Percentiles rank a stretch among this genome's conserved stretches.
phyloP scores from a whole-genome alignment of 2,113 vertebrate genomes.

The Microtus montanus region DNA sequence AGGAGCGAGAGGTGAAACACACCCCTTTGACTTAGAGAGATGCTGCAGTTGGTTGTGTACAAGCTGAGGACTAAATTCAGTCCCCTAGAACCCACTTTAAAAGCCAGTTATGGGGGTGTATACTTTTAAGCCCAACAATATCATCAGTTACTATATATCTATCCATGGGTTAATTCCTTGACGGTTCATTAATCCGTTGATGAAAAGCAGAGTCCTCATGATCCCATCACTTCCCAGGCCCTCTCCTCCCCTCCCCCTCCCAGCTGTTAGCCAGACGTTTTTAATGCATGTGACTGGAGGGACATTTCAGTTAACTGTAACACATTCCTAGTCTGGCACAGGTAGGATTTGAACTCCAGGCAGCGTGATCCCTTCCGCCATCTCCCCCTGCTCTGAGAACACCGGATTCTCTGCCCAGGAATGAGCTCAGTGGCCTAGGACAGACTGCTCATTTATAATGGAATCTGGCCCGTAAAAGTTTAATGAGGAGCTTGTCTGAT shows the following conservation, averaged over 20 bases:
- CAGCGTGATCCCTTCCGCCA: neutral
- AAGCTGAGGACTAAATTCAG: neutral
- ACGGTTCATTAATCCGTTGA: neutral
- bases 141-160: neutral
- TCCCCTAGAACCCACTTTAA: too few species aligned
- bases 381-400: neutral
- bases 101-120: too few species aligned
- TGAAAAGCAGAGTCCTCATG: neutral
- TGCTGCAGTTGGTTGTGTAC: neutral
- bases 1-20: neutral
- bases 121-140: too few species aligned
- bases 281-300: neutral
- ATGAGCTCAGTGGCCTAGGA: neutral
- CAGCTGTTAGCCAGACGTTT: neutral
- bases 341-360: neutral
- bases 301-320: neutral
- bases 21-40: neutral
- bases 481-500: slow-evolving; percentile 69
- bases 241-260: neutral
- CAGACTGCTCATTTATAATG: slow-evolving; percentile 62
- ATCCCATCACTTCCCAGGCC: neutral
- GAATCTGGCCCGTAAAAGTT: slow-evolving; percentile 69
- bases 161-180: neutral
- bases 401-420: neutral
- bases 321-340: neutral